Evolutionary conservation across 2,113 vertebrate genomes (phyloP).

Genomic region (Sitta europaea): DNA sequence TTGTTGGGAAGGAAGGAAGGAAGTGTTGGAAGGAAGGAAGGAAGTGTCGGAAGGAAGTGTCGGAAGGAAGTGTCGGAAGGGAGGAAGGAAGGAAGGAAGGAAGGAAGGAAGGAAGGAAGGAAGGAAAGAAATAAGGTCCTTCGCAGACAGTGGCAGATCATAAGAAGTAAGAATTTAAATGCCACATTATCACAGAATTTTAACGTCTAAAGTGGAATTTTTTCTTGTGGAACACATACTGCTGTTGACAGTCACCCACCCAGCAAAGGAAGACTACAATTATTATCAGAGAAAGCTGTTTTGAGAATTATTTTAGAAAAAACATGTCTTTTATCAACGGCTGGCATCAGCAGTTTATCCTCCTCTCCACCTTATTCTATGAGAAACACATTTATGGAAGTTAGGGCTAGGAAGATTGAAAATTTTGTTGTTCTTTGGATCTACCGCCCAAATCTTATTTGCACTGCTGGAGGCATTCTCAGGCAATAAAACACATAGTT

Average conservation of each 20-base stretch:
- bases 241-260: neutral
- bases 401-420: neutral
- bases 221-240: neutral
- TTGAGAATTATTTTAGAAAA: neutral
- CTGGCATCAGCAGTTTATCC: neutral
- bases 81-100: neutral
- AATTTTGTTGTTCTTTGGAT: neutral
- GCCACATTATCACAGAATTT: neutral
- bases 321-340: neutral
- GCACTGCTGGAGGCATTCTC: conserved; percentile 35
- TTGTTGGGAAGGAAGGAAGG: neutral
- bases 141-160: neutral
- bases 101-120: neutral
- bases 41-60: neutral
- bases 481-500: conserved; percentile 12
- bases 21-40: neutral
- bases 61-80: no score
- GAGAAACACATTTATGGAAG: neutral
- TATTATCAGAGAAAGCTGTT: neutral
- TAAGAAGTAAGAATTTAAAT: neutral
- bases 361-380: neutral
- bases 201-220: neutral
- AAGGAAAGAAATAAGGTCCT: neutral
- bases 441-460: neutral
- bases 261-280: neutral